Percentiles rank a stretch among this genome's conserved stretches.
phyloP scores from a whole-genome alignment of 2,888 invertebrate species.

The Carcina quercana region DNA sequence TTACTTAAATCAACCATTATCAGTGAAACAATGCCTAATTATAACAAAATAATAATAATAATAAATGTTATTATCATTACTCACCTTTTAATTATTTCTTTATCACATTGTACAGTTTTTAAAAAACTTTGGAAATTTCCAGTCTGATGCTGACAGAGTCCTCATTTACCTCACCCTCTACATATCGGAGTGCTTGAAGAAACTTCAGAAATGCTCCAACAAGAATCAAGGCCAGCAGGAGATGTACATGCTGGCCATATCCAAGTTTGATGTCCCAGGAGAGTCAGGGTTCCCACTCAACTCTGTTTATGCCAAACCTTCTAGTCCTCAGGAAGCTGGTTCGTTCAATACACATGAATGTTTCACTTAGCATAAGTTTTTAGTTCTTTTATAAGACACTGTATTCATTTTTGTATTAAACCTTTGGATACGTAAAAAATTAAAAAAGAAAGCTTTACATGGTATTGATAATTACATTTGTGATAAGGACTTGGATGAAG shows the following conservation, averaged over 20 bases:
- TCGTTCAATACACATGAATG: no score
- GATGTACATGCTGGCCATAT: constrained; percentile 96
- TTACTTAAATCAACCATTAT: no score
- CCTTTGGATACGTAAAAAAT: no score
- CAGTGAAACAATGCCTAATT: no score
- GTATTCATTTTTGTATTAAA: no score
- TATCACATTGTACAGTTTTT: no score
- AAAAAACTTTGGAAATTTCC: no score
- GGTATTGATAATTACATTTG: not conserved
- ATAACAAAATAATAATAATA: not conserved
- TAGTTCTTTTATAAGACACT: no score
- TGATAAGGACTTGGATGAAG: no score
- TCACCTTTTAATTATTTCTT: no score
- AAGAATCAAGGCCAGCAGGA: constrained; percentile 94
- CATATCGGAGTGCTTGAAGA: constrained; percentile 97
- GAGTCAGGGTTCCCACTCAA: constrained; percentile 96
- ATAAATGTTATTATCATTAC: not conserved
- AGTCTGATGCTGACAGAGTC: constrained; percentile 97
- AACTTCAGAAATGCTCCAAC: constrained; percentile 91
- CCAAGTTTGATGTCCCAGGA: constrained; percentile 97
- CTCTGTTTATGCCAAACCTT: constrained; percentile 94
- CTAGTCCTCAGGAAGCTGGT: constrained; percentile 87
- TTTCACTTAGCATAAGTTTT: no score
- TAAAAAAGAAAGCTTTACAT: no score
- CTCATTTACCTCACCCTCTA: constrained; percentile 98